phyloP scores from a whole-genome alignment of 2,113 vertebrate genomes.

The Ptychochromis oligacanthus region DNA sequence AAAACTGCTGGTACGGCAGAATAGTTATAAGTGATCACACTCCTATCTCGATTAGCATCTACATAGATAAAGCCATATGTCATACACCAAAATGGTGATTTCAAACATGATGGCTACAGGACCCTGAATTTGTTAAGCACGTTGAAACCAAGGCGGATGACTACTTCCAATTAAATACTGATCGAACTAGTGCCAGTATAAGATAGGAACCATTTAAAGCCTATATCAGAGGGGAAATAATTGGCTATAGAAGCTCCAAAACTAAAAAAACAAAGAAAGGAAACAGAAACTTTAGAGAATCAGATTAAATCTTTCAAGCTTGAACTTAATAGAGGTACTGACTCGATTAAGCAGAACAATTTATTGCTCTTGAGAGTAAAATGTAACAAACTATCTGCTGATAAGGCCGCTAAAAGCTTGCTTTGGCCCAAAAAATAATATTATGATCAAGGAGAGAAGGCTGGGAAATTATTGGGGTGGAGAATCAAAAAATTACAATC shows the following conservation, averaged over 20 bases:
- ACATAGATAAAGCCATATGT: background rate
- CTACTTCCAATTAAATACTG: background rate
- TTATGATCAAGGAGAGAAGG: background rate
- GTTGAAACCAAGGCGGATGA: background rate
- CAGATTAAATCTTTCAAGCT: background rate
- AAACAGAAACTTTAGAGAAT: background rate
- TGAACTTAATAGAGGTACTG: background rate
- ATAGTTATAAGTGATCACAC: background rate
- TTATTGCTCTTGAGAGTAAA: background rate
- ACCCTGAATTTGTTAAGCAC: background rate
- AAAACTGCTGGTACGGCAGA: background rate
- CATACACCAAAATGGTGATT: background rate
- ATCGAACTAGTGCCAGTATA: background rate
- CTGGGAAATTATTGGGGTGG: background rate
- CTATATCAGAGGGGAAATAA: background rate
- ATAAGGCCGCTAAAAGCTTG: background rate
- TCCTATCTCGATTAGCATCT: background rate
- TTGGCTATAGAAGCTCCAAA: background rate
- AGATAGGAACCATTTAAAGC: background rate
- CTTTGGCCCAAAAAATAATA: background rate
- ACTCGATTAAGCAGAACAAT: background rate
- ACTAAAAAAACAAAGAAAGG: background rate
- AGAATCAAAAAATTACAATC: background rate
- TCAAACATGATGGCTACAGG: background rate
- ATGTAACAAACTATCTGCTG: background rate